Base-by-base conservation (phyloP, 1,140 invertebrate genomes). In the Fopius arisanus region DNA sequence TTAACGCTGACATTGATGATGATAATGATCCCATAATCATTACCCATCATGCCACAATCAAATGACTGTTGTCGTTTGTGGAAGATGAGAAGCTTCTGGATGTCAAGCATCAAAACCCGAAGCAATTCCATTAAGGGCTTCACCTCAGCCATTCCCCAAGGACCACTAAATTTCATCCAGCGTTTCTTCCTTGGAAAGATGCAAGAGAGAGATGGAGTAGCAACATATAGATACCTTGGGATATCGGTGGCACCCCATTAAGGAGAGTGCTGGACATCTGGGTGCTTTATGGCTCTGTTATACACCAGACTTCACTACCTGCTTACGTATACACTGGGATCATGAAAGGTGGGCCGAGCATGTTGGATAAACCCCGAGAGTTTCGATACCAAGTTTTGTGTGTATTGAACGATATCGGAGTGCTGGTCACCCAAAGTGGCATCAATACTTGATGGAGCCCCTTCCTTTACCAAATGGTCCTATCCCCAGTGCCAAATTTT, bases 211-310 rank as follows among this genome's bases (percentile, higher is more conserved):
- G 66, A 21, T 31, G 67, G 75, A 59, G 54, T 0, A 16, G 19
- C n/a, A 51, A 26, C 54, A 23, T 26, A 14, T 23, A 23, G 54
- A 59, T 26, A 26, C 7, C 37, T 72, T 31, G 67, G 63, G 78
- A 80, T 84, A 84, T 84, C 81, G 77, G 77, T 83, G 73, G 80
- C 80, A 80, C 77, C 75, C 83, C 76, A 86, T 86, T 84, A 86
- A 81, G 80, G 82, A 83, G 78, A 85, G 83, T 86, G 81, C 81
- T 72, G 76, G 79, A 79, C 83, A 79, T 83, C 75, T 77, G 76
- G 75, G 74, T 78, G 73, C 70, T 72, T 69, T 77, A 74, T 78
- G 69, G 33, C 48, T 69, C 31, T 41, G 59, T 67, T 59, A 26
- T 59, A 59, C 54, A 26, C 19, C 19, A 59, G 54, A 59, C 54